Percentiles rank a stretch among this genome's conserved stretches.
These are phyloP conservation scores for Phaonia tiefii DNA, from an alignment of 2,888 invertebrate species.

Conservation along the genomic window DNA sequence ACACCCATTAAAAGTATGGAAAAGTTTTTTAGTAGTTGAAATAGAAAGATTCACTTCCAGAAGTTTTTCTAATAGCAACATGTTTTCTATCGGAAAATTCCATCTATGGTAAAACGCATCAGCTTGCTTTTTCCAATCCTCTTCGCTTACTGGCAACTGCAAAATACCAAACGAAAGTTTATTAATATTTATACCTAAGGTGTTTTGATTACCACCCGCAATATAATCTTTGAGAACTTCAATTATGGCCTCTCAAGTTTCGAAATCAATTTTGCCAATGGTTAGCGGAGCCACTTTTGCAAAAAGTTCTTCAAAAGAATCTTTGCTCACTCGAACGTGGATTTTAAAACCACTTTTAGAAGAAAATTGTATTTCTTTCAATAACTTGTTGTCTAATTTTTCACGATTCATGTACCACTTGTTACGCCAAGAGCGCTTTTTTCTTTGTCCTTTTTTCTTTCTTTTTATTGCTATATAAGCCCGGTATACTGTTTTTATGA, in stretches of 20 bases:
- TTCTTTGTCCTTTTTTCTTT: slow-evolving; percentile 4
- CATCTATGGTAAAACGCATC: slow-evolving; percentile 32
- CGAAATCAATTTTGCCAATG: slow-evolving; percentile 9
- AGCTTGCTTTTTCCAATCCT: too few species aligned
- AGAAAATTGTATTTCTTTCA: too few species aligned
- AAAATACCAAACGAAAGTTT: slow-evolving; percentile 9
- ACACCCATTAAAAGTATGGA: slow-evolving; percentile 45
- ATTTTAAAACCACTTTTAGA: too few species aligned
- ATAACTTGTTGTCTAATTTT: too few species aligned
- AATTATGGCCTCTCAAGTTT: neutral
- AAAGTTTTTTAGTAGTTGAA: slow-evolving; percentile 51
- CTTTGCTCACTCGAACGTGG: too few species aligned
- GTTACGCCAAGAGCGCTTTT: neutral
- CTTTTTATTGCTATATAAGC: slow-evolving; percentile 15
- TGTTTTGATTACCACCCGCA: slow-evolving; percentile 3
- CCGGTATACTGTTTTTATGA: too few species aligned
- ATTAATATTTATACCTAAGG: neutral
- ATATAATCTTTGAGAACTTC: too few species aligned
- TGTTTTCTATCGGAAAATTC: slow-evolving; percentile 57
- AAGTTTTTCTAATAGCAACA: slow-evolving; percentile 45
- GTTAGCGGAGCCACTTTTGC: neutral
- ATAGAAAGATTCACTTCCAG: slow-evolving; percentile 23
- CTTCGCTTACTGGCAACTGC: neutral
- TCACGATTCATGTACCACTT: neutral
- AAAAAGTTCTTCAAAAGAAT: too few species aligned